Conservation (phyloP, 2,113 vertebrate species). For the Monopterus albus region DNA sequence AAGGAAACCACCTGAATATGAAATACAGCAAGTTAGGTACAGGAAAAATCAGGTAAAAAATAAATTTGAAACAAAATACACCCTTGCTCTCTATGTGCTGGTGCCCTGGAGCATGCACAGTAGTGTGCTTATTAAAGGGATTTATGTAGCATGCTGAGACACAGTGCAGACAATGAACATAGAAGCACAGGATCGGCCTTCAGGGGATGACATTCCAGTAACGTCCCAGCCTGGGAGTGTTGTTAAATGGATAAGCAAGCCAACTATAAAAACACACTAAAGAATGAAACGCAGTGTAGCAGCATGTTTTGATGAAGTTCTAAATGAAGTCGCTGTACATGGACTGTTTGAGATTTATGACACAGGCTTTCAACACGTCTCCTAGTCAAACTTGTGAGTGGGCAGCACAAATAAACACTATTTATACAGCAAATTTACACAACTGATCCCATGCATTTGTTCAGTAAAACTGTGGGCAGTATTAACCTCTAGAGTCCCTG, state of each 20-base stretch:
- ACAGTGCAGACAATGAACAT: constrained; percentile 10
- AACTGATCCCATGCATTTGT: too few relatives aligned
- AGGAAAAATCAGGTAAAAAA: constrained; percentile 85
- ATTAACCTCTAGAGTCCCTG: too few relatives aligned
- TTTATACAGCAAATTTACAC: too few relatives aligned
- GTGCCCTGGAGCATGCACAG: constrained; percentile 14
- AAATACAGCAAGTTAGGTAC: constrained; percentile 84
- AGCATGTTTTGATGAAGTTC: constrained; percentile 21
- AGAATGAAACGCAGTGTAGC: constrained; percentile 32
- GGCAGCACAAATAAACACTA: too few relatives aligned
- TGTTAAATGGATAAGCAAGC: constrained; percentile 19
- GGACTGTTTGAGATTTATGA: neutral
- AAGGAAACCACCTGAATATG: constrained; percentile 82
- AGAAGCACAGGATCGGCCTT: constrained; percentile 1
- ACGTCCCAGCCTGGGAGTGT: neutral
- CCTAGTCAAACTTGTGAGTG: neutral
- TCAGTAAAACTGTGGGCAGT: too few relatives aligned
- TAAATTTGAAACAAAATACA: neutral
- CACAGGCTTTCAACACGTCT: neutral
- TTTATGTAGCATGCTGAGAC: constrained; percentile 48
- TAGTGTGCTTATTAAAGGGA: constrained; percentile 17
- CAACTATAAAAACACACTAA: neutral
- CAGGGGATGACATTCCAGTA: constrained; percentile 27
- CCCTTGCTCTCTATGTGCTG: neutral
- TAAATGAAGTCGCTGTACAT: neutral